A percentile compares a stretch with the other conserved stretches of the same genome.
Conservation (phyloP, 1,140 invertebrate species). For the Eurosta solidaginis region DNA sequence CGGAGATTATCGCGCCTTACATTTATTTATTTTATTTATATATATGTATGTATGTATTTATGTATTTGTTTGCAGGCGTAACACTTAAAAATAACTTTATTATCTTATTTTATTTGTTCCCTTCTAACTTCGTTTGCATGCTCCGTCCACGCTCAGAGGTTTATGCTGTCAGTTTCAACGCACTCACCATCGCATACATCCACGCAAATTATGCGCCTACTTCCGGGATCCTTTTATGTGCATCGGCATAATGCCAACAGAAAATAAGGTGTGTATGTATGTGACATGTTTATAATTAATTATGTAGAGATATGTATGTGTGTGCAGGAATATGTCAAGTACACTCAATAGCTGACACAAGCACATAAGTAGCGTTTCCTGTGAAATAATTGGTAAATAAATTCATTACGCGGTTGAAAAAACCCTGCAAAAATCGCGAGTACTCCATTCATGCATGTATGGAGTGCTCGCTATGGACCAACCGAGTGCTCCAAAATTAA, state of each 20-base stretch:
- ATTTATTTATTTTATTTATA: too few relatives aligned
- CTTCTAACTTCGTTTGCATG: not conserved
- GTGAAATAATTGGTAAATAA: not conserved
- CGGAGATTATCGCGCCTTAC: too few relatives aligned
- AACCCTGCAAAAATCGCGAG: too few relatives aligned
- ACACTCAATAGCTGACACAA: not conserved
- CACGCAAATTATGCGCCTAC: conserved; percentile 85
- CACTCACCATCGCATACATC: conserved; percentile 76
- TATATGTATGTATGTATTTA: too few relatives aligned
- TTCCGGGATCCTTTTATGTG: conserved; percentile 89
- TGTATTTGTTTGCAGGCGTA: too few relatives aligned
- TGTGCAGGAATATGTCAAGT: not conserved
- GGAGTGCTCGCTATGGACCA: too few relatives aligned
- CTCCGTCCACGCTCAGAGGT: conserved; percentile 62
- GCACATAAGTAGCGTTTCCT: not conserved
- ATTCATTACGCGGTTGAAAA: not conserved
- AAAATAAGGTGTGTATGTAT: not conserved
- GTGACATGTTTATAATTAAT: not conserved
- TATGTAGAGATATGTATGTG: not conserved
- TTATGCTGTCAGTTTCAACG: conserved; percentile 87
- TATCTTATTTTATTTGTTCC: too few relatives aligned
- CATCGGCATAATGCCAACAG: conserved; percentile 66
- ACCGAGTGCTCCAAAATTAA: too few relatives aligned
- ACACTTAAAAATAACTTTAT: too few relatives aligned
- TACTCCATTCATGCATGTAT: too few relatives aligned